Evolutionary conservation across 2,113 vertebrate genomes (phyloP), one percentile per base, ranked within the genome.

Genomic region (Alethe castanea): DNA sequence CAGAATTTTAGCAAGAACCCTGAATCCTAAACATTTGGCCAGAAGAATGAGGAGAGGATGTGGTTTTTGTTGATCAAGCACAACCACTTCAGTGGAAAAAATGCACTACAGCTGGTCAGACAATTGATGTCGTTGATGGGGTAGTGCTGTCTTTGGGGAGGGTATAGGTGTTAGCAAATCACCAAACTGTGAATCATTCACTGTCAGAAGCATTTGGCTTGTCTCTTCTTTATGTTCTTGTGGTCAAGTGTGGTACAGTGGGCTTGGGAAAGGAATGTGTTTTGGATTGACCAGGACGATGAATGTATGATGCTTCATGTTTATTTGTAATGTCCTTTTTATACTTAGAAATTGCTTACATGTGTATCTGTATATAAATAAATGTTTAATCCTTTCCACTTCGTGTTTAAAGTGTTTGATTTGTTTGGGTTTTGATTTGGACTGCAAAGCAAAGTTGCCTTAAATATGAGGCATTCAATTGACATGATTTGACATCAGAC

Each of bases 351-450:
- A 96, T 96, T 95, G 88, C 95, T 96, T 94, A 96, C 93, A 35
- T 92, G 85, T 97, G 93, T 97, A 96, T 94, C 96, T 97, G 95
- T 98, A 97, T 95, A 94, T 98, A 98, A 98, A 98, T 97, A 98
- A 98, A 98, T 81, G 93, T 97, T 96, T 97, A 95, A 94, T 98
- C 86, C 95, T 98, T 96, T 95, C 94, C 96, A 97, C 53, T 83
- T 86, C 40, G 64, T 72, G 76, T 65, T 82, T 35, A 5, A 83
- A 83, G 40, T 64, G 74, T 42, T 82, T 50, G 42, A 28, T 65
- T 79, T 22, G 25, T 54, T 86, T 66, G 22, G 5, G 5, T 45
- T 69, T 57, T 69, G 1, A 28, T 85, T 81, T 82, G 31, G 74
- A 36, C 28, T 44, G n/a, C 22, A 56, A 79, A 91, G 28, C 25